Percentiles rank a stretch among this genome's conserved stretches.
Conservation (phyloP, 2,113 vertebrate genomes). For the Excalfactoria chinensis region DNA sequence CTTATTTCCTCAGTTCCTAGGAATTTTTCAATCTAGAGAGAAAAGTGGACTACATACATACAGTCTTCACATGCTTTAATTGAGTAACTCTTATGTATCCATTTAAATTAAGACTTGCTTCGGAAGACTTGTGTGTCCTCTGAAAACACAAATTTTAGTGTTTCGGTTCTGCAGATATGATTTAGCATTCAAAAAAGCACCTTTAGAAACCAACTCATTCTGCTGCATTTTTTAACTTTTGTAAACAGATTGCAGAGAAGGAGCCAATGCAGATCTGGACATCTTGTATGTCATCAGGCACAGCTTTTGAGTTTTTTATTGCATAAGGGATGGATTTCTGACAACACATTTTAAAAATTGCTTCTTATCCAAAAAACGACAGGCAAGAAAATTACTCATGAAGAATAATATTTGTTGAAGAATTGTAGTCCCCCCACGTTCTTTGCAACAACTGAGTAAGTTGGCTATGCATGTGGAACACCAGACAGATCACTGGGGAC, state of each 20-base stretch:
- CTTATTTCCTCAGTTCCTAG: not conserved
- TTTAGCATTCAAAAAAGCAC: slow-evolving; percentile 74
- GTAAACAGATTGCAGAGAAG: slow-evolving; percentile 75
- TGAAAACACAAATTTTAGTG: not conserved
- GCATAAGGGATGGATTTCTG: slow-evolving; percentile 76
- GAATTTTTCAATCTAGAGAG: not conserved
- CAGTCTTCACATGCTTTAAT: not conserved
- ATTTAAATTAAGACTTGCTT: not conserved
- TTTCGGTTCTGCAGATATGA: slow-evolving; percentile 2
- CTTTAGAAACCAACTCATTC: slow-evolving; percentile 67
- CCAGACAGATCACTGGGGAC: not conserved
- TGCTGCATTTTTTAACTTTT: slow-evolving; percentile 68
- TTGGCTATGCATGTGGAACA: not conserved
- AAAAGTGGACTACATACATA: not conserved
- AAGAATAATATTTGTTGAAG: slow-evolving; percentile 64
- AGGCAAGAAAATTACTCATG: slow-evolving; percentile 63
- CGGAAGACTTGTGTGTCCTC: not conserved
- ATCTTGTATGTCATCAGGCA: slow-evolving; percentile 72
- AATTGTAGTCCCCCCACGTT: not conserved
- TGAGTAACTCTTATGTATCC: not conserved
- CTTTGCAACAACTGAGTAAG: not conserved
- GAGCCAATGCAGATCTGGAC: slow-evolving; percentile 76
- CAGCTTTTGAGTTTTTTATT: slow-evolving; percentile 74
- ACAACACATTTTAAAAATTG: slow-evolving; percentile 77
- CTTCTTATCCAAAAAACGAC: slow-evolving; percentile 72